Conservation (phyloP, 2,113 vertebrate species). For the Mandrillus leucophaeus region DNA sequence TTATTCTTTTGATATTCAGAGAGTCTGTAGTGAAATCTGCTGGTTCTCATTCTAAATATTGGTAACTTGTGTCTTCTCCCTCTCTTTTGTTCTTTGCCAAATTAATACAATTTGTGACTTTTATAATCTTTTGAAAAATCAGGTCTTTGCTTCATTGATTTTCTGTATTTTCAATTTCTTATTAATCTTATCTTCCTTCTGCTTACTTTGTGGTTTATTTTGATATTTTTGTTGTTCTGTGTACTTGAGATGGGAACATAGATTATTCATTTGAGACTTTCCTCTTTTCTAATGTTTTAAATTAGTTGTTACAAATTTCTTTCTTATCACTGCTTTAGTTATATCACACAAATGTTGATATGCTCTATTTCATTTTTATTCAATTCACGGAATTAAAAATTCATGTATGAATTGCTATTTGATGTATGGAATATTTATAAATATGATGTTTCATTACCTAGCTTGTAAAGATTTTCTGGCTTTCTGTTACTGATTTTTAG, state of each 20-base stretch:
- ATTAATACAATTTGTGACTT: not conserved
- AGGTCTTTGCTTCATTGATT: not conserved
- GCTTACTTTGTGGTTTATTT: not conserved
- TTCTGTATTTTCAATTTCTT: not conserved
- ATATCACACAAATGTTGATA: not conserved
- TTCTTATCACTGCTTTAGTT: not conserved
- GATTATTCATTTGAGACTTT: not conserved
- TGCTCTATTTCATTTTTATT: not conserved
- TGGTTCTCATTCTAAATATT: not conserved
- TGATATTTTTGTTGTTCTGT: not conserved
- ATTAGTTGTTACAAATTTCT: not conserved
- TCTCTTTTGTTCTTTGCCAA: not conserved
- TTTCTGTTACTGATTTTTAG: not conserved
- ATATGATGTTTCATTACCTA: not conserved
- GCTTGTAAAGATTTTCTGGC: not conserved
- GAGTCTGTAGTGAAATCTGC: not conserved
- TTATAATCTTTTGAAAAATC: not conserved
- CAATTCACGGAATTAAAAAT: not conserved
- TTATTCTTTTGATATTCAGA: not conserved
- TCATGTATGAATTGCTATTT: not conserved
- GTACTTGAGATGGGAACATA: not conserved
- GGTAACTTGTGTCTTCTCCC: not conserved
- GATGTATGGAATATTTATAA: not conserved
- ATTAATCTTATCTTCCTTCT: not conserved
- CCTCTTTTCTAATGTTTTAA: not conserved